Base-by-base conservation (phyloP, 30 jellyfish, hydroid and myxozoan genomes). In the Aurelia aurita region DNA sequence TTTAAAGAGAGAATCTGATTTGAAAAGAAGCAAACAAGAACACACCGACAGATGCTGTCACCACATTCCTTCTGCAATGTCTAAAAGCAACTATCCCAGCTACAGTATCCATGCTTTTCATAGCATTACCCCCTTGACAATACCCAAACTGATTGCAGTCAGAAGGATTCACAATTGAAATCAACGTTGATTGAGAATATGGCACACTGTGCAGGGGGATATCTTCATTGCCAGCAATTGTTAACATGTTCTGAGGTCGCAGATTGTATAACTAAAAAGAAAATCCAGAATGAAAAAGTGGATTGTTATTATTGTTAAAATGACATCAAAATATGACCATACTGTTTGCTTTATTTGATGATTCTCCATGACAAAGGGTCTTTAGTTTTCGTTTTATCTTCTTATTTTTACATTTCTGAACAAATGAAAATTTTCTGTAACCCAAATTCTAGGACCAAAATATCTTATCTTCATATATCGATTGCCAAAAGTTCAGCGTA, bases 1-100 rank as follows among this genome's bases (percentile, higher is more conserved):
- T 4, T 39, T 6, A 39, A 39, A 2, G 51, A 39, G 51, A 6
- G 51, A 39, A 4, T n/a, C 13, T 39, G 51, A 6, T 39, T 39
- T 15, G 12, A 39, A 39, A 9, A 39, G 1, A n/a, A 39, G 16
- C 2, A 39, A 2, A 6, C 15, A 39, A 39, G 46, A 39, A 39
- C 96, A 51, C 77, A 91, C 98, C 98, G 0, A 91, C 84, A 46
- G 93, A 84, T 1, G 96, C 98, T 5, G 98, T 91, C 72, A 91
- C 98, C 26, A 85, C 77, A 46, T 84, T 91, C 27, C 96, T 73
- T 47, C 93, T 61, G 79, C 98, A 91, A 57, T 91, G 98, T 43
- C 98, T 57, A 46, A 69, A 84, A 2, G 98, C 96, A 77, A 73
- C 90, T 35, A 91, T 91, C 15, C 98, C 98, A 5, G 98, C 98